Conservation (phyloP, 2,797 vertebrate genomes). For the Hoplostethus mediterraneus region DNA sequence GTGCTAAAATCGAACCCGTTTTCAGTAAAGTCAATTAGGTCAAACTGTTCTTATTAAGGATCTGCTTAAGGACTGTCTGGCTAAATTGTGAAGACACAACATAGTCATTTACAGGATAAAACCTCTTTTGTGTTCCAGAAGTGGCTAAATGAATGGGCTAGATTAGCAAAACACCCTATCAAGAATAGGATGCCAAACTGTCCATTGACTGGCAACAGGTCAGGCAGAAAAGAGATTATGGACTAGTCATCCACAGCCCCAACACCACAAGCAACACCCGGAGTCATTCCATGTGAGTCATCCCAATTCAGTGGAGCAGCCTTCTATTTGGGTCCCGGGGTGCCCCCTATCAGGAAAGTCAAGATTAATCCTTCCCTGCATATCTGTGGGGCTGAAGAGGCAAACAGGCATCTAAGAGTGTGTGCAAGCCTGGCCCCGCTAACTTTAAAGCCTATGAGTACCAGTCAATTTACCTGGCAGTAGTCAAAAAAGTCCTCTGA, state of each 20-base stretch:
- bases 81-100: background rate
- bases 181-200: background rate
- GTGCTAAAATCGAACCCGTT: conserved; percentile 45
- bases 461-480: background rate
- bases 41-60: conserved; percentile 13
- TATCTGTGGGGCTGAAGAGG: background rate
- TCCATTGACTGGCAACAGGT: conserved; percentile 4
- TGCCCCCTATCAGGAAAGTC: conserved; percentile 43
- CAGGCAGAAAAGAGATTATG: background rate
- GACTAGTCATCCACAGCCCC: conserved; percentile 1
- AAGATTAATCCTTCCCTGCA: conserved; percentile 11
- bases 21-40: conserved; percentile 40
- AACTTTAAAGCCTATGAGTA: background rate
- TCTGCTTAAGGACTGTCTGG: conserved; percentile 30
- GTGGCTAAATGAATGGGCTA: background rate
- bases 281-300: conserved; percentile 15
- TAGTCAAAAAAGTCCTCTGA: background rate
- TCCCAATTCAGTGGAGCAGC: conserved; percentile 1
- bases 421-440: conserved; percentile 2
- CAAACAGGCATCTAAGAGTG: background rate
- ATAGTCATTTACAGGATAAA: conserved; percentile 36
- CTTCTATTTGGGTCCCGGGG: conserved; percentile 10
- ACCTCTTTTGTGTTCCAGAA: conserved; percentile 17
- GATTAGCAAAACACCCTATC: conserved; percentile 7
- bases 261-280: conserved; percentile 16